Evolutionary conservation across 2,888 invertebrate genomes (phyloP).

Genomic region (Sphinx pinastri): DNA sequence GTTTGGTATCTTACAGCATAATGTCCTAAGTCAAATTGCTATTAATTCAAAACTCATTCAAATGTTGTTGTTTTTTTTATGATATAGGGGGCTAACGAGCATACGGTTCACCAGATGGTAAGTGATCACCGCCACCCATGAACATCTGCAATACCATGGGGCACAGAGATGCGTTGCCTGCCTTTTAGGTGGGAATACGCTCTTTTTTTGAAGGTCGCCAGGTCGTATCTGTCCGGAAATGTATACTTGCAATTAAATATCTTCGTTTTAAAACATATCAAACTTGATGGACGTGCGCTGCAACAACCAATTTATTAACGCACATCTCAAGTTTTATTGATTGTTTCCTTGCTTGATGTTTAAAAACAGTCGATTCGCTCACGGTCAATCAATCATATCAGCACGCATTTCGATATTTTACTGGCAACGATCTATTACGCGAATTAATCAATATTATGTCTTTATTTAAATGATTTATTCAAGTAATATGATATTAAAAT

Average conservation of each 20-base stretch:
- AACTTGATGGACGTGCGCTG: neutral
- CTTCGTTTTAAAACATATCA: too few species aligned
- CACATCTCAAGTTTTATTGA: conserved; percentile 7
- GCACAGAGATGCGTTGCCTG: too few species aligned
- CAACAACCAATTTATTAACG: neutral
- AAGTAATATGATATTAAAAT: neutral
- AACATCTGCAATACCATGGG: too few species aligned
- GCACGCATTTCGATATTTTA: neutral
- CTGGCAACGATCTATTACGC: neutral
- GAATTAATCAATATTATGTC: neutral
- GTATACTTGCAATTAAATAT: too few species aligned
- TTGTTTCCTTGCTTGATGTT: neutral
- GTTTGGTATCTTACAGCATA: neutral
- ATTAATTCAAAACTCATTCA: neutral
- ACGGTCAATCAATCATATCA: conserved; percentile 5
- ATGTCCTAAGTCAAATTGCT: neutral
- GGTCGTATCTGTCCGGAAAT: too few species aligned
- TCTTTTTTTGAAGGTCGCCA: too few species aligned
- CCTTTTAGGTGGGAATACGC: too few species aligned
- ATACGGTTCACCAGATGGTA: too few species aligned
- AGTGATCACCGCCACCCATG: too few species aligned
- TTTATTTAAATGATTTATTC: neutral
- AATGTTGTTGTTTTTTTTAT: too few species aligned
- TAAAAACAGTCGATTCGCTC: neutral
- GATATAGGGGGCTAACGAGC: too few species aligned